These are phyloP conservation scores for Semicossyphus pulcher DNA, from an alignment of 2,113 vertebrate genomes.

Conservation along the genomic window DNA sequence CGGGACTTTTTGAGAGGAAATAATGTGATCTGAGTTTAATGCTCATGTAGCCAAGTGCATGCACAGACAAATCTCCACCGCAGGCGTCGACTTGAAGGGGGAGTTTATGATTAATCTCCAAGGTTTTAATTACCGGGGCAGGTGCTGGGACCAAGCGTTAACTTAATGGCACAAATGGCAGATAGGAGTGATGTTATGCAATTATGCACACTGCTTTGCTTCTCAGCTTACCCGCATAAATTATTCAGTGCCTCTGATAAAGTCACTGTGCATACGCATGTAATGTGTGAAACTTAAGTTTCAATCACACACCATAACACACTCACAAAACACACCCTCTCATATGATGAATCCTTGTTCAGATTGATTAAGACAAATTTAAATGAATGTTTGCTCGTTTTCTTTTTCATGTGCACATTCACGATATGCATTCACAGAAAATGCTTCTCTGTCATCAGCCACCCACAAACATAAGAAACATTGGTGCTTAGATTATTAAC, in stretches of 20 bases:
- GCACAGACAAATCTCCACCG: conserved; percentile 30
- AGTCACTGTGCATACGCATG: conserved; percentile 36
- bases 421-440: conserved; percentile 8
- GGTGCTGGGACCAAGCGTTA: conserved; percentile 66
- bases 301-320: conserved; percentile 21
- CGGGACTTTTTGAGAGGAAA: not conserved
- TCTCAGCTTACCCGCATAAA: conserved; percentile 54
- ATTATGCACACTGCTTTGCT: conserved; percentile 67
- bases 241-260: conserved; percentile 75
- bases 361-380: conserved; percentile 41
- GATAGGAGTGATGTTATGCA: conserved; percentile 65
- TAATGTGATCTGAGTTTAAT: conserved; percentile 3
- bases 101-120: conserved; percentile 67
- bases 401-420: conserved; percentile 7
- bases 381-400: conserved; percentile 52
- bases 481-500: conserved; percentile 60
- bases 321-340: conserved; percentile 12
- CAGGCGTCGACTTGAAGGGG: not conserved
- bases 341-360: conserved; percentile 18
- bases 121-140: conserved; percentile 75
- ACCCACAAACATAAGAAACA: conserved; percentile 37
- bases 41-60: not conserved
- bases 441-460: not conserved
- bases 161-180: conserved; percentile 64
- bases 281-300: not conserved